Base-by-base conservation (phyloP, 2,113 vertebrate genomes). In the Callospermophilus lateralis region DNA sequence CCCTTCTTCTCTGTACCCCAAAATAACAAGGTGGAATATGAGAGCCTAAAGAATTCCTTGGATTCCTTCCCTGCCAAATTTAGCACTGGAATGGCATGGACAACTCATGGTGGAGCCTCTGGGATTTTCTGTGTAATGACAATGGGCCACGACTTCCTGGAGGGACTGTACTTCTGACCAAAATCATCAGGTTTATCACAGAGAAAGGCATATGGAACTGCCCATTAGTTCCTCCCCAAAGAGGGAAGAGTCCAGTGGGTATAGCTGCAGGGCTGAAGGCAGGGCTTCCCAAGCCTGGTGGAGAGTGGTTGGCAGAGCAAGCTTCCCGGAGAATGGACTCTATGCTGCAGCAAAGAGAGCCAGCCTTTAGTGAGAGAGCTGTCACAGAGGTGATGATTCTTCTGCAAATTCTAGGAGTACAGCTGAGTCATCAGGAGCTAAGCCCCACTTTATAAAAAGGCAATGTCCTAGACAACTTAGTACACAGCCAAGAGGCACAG, bases 31-130 rank as follows among this genome's bases (percentile, higher is more conserved):
- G 65, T 90, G 77, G 91, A 92, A 95, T 90, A 37, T 74, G 68
- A 97, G 94, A 94, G 80, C 93, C 65, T 95, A 67, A 88, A 94
- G 42, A 92, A 97, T 97, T 96, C 96, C 91, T 90, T 28, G 32
- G 76, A 96, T 97, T 97, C 95, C 67, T 93, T 45, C 58, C 34
- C 78, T 81, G 89, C 51, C 95, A 84, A 87, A 95, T 94, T 97
- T 93, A 97, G 96, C 70, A 19, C 96, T 95, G 89, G 80, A 97
- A 95, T 87, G 51, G 45, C 51, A 84, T 8, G 6, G 28, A 51
- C 80, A 79, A 4, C 70, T 97, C 45, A 1, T 65, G 58, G 32
- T n/a, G 58, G 73, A 95, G 87, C 67, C 73, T 34, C 70, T 80
- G 55, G 84, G 80, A 84, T 90, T 93, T 94, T 92, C 76, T 90